These are phyloP conservation scores for Gasterosteus aculeatus DNA, from an alignment of 2,113 vertebrate genomes.

Conservation along the genomic window DNA sequence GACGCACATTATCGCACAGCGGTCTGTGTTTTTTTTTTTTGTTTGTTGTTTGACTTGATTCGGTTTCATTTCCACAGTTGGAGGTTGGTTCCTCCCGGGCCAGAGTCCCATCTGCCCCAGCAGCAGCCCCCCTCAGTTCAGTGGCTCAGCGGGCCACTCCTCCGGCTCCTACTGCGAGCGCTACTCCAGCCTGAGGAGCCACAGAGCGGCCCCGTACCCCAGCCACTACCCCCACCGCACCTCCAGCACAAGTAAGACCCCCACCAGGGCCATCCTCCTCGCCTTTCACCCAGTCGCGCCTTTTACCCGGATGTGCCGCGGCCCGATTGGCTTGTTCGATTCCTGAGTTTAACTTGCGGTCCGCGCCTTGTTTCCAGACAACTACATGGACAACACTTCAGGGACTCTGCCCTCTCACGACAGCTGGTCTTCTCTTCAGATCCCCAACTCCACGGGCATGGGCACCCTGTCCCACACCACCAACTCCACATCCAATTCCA, in stretches of 20 bases:
- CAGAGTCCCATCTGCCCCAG: slow-evolving; percentile 82
- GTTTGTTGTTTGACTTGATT: neutral
- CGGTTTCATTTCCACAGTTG: slow-evolving; percentile 66
- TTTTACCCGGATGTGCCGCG: neutral
- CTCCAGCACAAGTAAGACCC: slow-evolving; percentile 76
- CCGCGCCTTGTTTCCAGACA: slow-evolving; percentile 64
- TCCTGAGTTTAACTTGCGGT: neutral
- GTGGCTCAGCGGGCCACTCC: slow-evolving; percentile 73
- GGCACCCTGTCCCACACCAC: slow-evolving; percentile 78
- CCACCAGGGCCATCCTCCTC: neutral
- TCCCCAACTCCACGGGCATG: slow-evolving; percentile 83
- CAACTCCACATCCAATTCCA: slow-evolving; percentile 81
- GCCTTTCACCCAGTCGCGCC: neutral
- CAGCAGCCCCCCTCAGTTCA: slow-evolving; percentile 84
- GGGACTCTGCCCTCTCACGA: slow-evolving; percentile 77
- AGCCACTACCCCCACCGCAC: slow-evolving; percentile 82
- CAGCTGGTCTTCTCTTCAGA: slow-evolving; percentile 83
- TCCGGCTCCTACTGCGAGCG: slow-evolving; percentile 84
- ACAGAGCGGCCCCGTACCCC: slow-evolving; percentile 81
- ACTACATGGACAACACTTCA: slow-evolving; percentile 83
- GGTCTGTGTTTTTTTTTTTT: neutral
- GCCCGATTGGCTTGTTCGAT: neutral
- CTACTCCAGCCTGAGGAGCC: slow-evolving; percentile 82
- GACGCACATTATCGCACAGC: no score
- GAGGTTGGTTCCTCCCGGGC: slow-evolving; percentile 84